Percentiles rank a stretch among this genome's conserved stretches.
phyloP scores from a whole-genome alignment of 2,113 vertebrate species.

The Pollimyrus isidori region DNA sequence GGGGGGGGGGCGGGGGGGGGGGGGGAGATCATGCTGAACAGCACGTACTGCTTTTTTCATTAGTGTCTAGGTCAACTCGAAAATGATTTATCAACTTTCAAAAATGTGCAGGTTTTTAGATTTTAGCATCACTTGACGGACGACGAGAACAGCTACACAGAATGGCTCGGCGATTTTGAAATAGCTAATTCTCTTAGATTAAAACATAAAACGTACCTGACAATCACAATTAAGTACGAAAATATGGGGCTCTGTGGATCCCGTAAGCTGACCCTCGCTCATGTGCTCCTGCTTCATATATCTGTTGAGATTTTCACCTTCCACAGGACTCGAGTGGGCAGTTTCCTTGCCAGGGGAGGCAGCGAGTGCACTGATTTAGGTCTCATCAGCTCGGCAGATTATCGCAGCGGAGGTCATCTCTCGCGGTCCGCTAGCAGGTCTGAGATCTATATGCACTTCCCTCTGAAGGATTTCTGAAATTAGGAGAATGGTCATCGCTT shows the following conservation, averaged over 20 bases:
- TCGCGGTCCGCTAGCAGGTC: neutral
- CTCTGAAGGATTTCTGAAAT: slow-evolving; percentile 20
- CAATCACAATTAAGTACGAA: neutral
- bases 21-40: neutral
- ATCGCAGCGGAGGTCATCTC: neutral
- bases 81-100: neutral
- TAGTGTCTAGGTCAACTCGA: neutral
- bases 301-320: neutral
- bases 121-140: neutral
- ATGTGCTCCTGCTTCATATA: neutral
- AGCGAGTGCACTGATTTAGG: neutral
- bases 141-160: neutral
- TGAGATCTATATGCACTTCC: slow-evolving; percentile 8
- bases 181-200: neutral
- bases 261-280: neutral
- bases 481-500: slow-evolving; percentile 12
- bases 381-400: neutral
- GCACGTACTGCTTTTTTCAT: neutral
- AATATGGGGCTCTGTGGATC: neutral
- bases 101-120: neutral
- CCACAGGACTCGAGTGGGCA: neutral
- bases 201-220: neutral
- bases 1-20: neutral
- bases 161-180: neutral
- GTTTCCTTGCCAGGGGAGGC: neutral